These are phyloP conservation scores for Maniola hyperantus DNA, from an alignment of 2,888 invertebrate genomes.

Conservation along the genomic window DNA sequence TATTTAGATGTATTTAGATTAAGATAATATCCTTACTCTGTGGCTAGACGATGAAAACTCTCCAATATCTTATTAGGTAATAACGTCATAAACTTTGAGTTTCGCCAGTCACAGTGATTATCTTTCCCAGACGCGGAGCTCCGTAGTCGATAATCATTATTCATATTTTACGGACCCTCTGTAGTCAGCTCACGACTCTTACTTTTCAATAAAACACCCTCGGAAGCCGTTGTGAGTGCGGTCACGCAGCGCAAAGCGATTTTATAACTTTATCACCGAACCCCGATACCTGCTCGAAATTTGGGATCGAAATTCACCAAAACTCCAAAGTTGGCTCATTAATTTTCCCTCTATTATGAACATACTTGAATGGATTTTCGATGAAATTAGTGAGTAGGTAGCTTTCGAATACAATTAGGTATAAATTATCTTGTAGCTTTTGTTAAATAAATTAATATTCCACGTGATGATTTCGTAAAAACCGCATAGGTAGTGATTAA, in stretches of 20 bases:
- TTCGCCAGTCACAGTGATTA: conserved; percentile 19
- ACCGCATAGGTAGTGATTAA: too few relatives aligned
- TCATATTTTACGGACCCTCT: conserved; percentile 73
- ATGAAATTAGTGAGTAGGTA: not conserved
- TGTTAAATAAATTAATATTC: too few relatives aligned
- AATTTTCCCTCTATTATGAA: conserved; percentile 33
- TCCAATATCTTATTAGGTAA: conserved; percentile 3
- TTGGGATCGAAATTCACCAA: conserved; percentile 42
- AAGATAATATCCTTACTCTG: too few relatives aligned
- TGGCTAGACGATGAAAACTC: not conserved
- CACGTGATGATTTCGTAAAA: too few relatives aligned
- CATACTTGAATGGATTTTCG: conserved; percentile 20
- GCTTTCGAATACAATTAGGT: not conserved
- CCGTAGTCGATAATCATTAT: conserved; percentile 53
- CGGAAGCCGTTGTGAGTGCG: conserved; percentile 65
- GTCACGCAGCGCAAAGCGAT: conserved; percentile 76
- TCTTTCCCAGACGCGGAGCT: conserved; percentile 23
- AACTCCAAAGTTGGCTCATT: conserved; percentile 45
- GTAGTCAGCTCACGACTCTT: conserved; percentile 74
- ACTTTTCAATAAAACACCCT: conserved; percentile 81
- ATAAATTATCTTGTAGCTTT: not conserved
- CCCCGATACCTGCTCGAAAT: conserved; percentile 59
- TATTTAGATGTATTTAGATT: too few relatives aligned
- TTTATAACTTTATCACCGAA: conserved; percentile 78
- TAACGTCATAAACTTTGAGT: conserved; percentile 20